Base-by-base conservation (phyloP, 1,140 invertebrate species). In the Panulirus ornatus region DNA sequence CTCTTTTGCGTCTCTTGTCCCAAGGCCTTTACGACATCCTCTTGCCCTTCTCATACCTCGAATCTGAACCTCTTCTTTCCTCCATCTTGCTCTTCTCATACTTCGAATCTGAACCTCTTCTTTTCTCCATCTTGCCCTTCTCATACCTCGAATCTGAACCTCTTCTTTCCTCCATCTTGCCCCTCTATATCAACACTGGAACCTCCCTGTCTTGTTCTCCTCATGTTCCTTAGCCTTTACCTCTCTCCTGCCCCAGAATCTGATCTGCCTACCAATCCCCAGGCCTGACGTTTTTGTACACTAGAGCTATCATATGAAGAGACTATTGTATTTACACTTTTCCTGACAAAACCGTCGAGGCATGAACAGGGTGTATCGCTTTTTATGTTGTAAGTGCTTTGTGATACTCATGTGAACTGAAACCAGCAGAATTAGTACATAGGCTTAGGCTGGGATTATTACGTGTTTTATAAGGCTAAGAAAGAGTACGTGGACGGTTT, bases 341-440 rank as follows among this genome's bases (percentile, higher is more conserved):
- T 47, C 66, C 63, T 71, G 70, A 84, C 83, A 40, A 71, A 66
- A 47, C 63, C 83, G 83, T 84, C 83, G 73, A 51, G 83, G 44
- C 83, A 73, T 66, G 44, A 71, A 84, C 83, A 84, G 83, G 83
- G 83, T 84, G 83, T 73, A 84, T 34, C 63, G 83, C 83, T 84
- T 84, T 84, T 71, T 47, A 84, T 84, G 83, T 84, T 73, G 83
- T 84, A 63, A 71, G 44, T 71, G 83, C 83, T 84, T 84, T 47
- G 66, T 81, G 47, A 36, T 81, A 58, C 22, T 81, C 47, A 30
- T 36, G 78, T 58, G 47, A 36, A 81, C 19, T 36, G 30, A 36
- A 38, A 58, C n/a, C 47, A 36, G 78, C 36, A 16, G 36, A 81
- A 58, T 81, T 81, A 81, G 78, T 42, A 22, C 22, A 81, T 81